Conservation (phyloP, 2,888 invertebrate species). For the Drosophila ezoana region DNA sequence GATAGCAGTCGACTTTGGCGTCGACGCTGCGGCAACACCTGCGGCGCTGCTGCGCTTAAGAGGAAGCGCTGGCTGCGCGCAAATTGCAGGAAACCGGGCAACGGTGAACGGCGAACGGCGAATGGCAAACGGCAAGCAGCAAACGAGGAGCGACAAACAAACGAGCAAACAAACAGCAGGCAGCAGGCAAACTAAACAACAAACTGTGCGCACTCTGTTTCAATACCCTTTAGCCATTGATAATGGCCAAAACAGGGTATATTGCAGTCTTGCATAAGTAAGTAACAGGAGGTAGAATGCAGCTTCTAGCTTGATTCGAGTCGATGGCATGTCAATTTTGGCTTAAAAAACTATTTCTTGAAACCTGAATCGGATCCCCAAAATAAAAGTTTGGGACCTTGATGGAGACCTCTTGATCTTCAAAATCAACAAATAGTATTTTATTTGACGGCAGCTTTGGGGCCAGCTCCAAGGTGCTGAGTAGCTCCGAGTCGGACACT, state of each 20-base stretch:
- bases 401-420: too few species aligned
- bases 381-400: too few species aligned
- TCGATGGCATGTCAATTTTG: too few species aligned
- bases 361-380: too few species aligned
- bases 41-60: constrained; percentile 49
- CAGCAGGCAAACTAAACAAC: constrained; percentile 62
- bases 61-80: constrained; percentile 66
- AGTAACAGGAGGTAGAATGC: not conserved
- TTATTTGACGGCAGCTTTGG: too few species aligned
- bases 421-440: too few species aligned
- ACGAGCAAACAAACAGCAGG: constrained; percentile 62
- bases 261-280: not conserved
- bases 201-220: constrained; percentile 39
- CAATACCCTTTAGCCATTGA: constrained; percentile 10
- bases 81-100: constrained; percentile 73
- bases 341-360: too few species aligned
- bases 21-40: constrained; percentile 38
- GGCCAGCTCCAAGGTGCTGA: not conserved
- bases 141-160: constrained; percentile 40
- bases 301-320: too few species aligned
- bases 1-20: constrained; percentile 26
- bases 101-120: constrained; percentile 31
- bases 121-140: constrained; percentile 26
- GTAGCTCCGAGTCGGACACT: not conserved
- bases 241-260: not conserved